Evolutionary conservation across 37 sponge, comb jelly and placozoan genomes (phyloP).

Genomic region (Dysidea cf. avara): DNA sequence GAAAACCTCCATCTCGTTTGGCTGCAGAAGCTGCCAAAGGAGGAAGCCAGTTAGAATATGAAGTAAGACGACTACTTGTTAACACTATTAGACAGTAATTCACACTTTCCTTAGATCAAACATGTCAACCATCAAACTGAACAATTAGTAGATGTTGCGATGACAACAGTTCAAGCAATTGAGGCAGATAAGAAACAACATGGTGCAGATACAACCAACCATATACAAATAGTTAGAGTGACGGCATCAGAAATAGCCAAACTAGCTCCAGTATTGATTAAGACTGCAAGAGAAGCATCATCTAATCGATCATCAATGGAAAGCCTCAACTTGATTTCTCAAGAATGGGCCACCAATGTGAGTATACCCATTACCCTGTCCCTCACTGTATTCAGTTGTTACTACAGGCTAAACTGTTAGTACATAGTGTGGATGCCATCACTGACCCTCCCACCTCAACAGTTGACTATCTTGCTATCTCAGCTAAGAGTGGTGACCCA

Average conservation of each 20-base stretch:
- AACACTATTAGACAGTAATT: too few relatives aligned
- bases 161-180: conserved; percentile 55
- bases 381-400: too few relatives aligned
- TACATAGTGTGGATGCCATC: conserved; percentile 63
- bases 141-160: conserved; percentile 62
- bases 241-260: conserved; percentile 43
- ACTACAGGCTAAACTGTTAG: conserved; percentile 48
- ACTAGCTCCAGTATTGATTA: conserved; percentile 59
- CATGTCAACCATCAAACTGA: conserved; percentile 59
- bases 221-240: conserved; percentile 40
- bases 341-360: conserved; percentile 88
- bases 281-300: conserved; percentile 42
- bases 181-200: conserved; percentile 2
- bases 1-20: too few relatives aligned
- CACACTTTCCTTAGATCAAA: conserved; percentile 24
- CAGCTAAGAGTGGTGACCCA: conserved; percentile 57
- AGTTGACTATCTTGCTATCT: conserved; percentile 52
- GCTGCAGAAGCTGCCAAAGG: too few relatives aligned
- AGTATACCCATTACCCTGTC: not conserved
- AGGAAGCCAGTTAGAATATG: too few relatives aligned
- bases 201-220: conserved; percentile 4
- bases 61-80: too few relatives aligned
- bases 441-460: conserved; percentile 51
- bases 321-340: conserved; percentile 49
- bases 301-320: conserved; percentile 10